Evolutionary conservation across 2,888 invertebrate species (phyloP), one percentile per base, ranked within the genome.

Genomic region (Venustoraphidia nigricollis): DNA sequence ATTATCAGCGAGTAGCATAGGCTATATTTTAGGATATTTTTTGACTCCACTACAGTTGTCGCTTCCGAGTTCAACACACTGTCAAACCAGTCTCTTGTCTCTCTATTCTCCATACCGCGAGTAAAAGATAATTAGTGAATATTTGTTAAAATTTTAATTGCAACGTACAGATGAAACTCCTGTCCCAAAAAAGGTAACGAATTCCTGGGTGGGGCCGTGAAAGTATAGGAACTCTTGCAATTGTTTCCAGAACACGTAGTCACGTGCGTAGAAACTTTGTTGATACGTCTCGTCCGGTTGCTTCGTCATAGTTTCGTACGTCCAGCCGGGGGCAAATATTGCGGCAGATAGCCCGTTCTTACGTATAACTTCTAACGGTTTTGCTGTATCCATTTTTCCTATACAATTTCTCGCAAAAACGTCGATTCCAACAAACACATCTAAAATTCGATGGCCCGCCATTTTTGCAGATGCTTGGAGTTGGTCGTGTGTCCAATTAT

Each of bases 311-410:
- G 74, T 79, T 68, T 98, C 96, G 62, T 85, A 82, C 0, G 89
- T 86, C 97, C 97, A 98, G 10, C 86, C 96, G 2, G 87, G 91
- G 1, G 93, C 98, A 69, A 98, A 98, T 51, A 98, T 75, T 1
- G 95, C 97, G 41, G 83, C 73, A 0, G 96, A 97, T 53, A 94
- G 75, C 36, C 79, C 76, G 51, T 76, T 65, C 3, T 69, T 63
- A 41, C 79, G 69, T 27, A 78, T 77, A 47, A 77, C 64, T 55
- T 77, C 69, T 13, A 90, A 65, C 1, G 93, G 91, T 27, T 27
- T 27, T 3, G 27, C 27, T 6, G 27, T 27, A 6, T 27, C 27
- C 36, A 46, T 49, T n/a, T 86, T 89, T 10, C 87, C 90, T 54
- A 75, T 76, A 63, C 87, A 89, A 55, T 89, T 88, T 52, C 97